A percentile compares a stretch with the other conserved stretches of the same genome.
phyloP scores from a whole-genome alignment of 2,113 vertebrate genomes.

The Calypte anna region DNA sequence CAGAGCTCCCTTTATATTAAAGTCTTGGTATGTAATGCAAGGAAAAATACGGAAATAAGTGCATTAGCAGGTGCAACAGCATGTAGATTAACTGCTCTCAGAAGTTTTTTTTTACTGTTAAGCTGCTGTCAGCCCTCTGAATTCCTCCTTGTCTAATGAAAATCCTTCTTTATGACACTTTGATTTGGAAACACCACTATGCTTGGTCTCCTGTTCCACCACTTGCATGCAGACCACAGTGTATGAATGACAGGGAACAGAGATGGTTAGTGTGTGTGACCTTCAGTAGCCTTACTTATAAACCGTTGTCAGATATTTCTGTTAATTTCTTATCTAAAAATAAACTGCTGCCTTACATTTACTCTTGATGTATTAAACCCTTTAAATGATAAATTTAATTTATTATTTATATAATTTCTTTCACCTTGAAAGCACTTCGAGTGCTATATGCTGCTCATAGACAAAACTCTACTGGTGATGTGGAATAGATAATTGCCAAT shows the following conservation, averaged over 20 bases:
- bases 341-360: not conserved
- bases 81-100: not conserved
- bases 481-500: not conserved
- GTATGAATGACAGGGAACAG: not conserved
- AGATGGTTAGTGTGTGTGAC: not conserved
- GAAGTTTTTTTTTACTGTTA: not conserved
- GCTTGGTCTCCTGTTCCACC: not conserved
- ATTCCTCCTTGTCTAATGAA: not conserved
- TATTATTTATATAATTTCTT: not conserved
- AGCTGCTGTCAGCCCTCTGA: not conserved
- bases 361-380: not conserved
- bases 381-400: not conserved
- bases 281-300: not conserved
- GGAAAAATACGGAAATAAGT: not conserved
- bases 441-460: not conserved
- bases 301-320: not conserved
- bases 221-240: not conserved
- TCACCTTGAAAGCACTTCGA: not conserved
- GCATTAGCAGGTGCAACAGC: not conserved
- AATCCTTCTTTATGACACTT: not conserved
- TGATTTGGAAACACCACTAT: not conserved
- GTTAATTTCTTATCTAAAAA: not conserved
- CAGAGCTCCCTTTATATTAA: not conserved
- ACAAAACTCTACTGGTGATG: not conserved
- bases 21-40: not conserved